Conservation (phyloP, 2,113 vertebrate species). For the Tor tambroides region DNA sequence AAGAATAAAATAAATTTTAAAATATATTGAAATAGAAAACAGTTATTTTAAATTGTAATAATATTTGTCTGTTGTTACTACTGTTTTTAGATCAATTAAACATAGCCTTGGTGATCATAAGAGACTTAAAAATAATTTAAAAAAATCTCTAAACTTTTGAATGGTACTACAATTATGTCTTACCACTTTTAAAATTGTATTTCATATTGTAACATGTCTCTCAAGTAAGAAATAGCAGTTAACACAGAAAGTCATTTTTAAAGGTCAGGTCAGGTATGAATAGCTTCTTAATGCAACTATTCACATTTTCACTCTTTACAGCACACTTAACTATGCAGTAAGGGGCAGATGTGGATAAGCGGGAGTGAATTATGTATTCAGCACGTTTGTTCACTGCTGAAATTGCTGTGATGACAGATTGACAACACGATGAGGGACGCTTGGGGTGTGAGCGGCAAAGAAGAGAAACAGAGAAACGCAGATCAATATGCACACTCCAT, state of each 20-base stretch:
- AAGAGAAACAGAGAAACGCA: constrained; percentile 6
- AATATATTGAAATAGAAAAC: background rate
- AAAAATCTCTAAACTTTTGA: background rate
- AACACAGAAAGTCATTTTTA: constrained; percentile 1
- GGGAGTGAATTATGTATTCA: constrained; percentile 4
- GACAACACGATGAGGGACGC: background rate
- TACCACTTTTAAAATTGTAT: background rate
- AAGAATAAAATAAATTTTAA: background rate
- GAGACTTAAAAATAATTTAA: background rate
- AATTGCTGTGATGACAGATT: constrained; percentile 21
- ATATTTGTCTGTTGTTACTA: background rate
- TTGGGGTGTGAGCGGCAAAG: background rate
- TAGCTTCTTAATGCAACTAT: background rate
- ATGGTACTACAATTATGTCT: background rate
- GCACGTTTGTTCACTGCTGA: constrained; percentile 19
- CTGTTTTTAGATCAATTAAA: background rate
- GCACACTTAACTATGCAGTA: background rate
- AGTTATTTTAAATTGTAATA: background rate
- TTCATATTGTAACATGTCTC: background rate
- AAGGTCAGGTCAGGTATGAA: background rate
- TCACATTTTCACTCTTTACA: background rate
- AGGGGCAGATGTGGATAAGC: background rate
- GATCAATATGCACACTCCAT: constrained; percentile 42
- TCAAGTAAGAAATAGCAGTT: background rate
- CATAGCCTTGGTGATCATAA: background rate